Base-by-base conservation (phyloP, 2,888 invertebrate genomes). In the Sinhomidia bicolor region DNA sequence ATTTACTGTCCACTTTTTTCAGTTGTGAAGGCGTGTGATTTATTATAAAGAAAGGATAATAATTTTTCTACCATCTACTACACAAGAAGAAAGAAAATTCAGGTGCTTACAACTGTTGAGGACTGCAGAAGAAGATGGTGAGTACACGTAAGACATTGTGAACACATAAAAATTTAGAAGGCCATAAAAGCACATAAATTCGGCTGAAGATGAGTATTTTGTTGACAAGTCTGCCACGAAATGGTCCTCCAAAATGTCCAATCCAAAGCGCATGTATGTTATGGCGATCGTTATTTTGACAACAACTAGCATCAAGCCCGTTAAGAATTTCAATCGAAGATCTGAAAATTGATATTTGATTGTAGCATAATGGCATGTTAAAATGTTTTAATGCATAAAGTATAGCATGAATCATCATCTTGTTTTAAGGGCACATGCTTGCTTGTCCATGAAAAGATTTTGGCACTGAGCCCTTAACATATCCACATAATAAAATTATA, bases 181-280 rank as follows among this genome's bases (percentile, higher is more conserved):
- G 32, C 98, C 98, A 93, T 99, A 99, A 92, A 98, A 96, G 3
- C 98, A 97, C 96, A 99, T 98, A 94, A 99, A 99, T 91, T 99
- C 98, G 7, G 97, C 98, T 0, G 98, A 98, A 92, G 97, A 98
- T 92, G 96, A 96, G 93, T 98, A 98, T 93, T 96, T 97, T 54
- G 97, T 97, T 26, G 96, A 96, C 23, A 98, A 95, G 88, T 97
- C 96, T 10, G 98, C 96, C 0, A 98, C 98, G 95, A 99, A 99
- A 94, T 98, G 98, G 94, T 99, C 98, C 94, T 99, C 98, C 83
- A 99, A 94, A 10, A 97, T 96, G 68, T 92, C 92, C 76, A 97
- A 96, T 4, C 99, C 98, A 94, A 98, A 99, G 88, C 97, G 95
- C 91, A 96, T 95, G 1, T 96, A 95, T 1, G 97, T 97, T 68